These are phyloP conservation scores for Drosophila pruinosa DNA, from an alignment of 1,140 invertebrate species.

Conservation along the genomic window DNA sequence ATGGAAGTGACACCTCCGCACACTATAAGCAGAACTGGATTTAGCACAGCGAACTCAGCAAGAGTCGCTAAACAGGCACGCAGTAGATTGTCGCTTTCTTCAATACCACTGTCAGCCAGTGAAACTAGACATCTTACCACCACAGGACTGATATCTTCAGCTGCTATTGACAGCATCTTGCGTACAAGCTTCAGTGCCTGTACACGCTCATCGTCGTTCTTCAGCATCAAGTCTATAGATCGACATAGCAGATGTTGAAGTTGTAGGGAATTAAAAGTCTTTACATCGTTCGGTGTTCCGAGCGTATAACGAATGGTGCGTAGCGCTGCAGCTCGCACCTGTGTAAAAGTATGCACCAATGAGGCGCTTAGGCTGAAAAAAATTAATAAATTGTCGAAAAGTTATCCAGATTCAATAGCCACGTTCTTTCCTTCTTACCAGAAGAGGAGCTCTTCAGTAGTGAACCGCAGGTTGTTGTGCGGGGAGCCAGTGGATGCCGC, in stretches of 20 bases:
- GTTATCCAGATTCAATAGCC: background rate
- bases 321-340: conserved; percentile 93
- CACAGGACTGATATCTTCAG: conserved; percentile 83
- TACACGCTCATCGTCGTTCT: conserved; percentile 94
- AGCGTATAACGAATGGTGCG: conserved; percentile 93
- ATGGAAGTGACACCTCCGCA: conserved; percentile 93
- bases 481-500: conserved; percentile 77
- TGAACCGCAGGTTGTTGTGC: conserved; percentile 86
- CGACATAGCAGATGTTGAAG: conserved; percentile 91
- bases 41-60: conserved; percentile 93
- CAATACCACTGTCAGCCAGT: conserved; percentile 90
- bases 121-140: conserved; percentile 90
- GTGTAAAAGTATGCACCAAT: conserved; percentile 92
- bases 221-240: conserved; percentile 91
- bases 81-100: conserved; percentile 91
- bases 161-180: conserved; percentile 77
- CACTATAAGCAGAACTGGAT: conserved; percentile 90
- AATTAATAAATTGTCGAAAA: background rate
- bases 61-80: conserved; percentile 92
- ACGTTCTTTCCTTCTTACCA: conserved; percentile 88
- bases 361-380: conserved; percentile 89
- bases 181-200: conserved; percentile 91
- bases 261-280: conserved; percentile 90
- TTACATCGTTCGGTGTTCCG: conserved; percentile 89
- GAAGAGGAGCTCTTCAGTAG: conserved; percentile 90